Evolutionary conservation across 2,888 invertebrate species (phyloP), one percentile per base, ranked within the genome.

Genomic region (Carpatolechia fugitivella): DNA sequence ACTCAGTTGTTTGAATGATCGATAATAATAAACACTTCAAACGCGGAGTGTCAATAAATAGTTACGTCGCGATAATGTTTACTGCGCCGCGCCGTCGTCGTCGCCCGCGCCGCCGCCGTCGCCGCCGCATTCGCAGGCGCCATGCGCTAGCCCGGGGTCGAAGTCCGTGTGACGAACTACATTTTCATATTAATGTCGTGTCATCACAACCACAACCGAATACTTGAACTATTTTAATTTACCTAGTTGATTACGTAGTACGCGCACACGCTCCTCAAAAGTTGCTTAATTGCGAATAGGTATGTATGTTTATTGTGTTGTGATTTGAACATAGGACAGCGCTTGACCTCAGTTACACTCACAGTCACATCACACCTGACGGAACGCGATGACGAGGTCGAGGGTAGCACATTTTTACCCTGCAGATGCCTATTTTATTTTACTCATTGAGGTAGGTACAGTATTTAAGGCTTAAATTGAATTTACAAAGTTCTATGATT

Each of bases 101-200:
- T 18, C 38, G 38, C 38, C 8, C 10, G 41, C 41, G 46, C 46
- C 46, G 46, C 44, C 40, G 44, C 47, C 40, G 50, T 6, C 24
- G 24, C 24, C 24, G 24, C 24, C 24, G 24, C 24, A 24, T 3
- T 29, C 54, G 55, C 16, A 30, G 38, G 53, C 54, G 52, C 46
- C 48, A 30, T 31, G 53, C 54, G 52, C 46, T 41, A 14, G 29
- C 6, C 29, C n/a, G 53, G 54, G 59, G 47, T 49, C 55, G 52
- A 59, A 59, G 59, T 59, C 59, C 54, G 38, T 46, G 33, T 55
- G 35, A 47, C 47, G 44, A 44, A 47, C 47, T 40, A 44, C 53
- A 50, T 52, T 55, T 52, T 41, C 18, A 18, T 52, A 44, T 41
- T 52, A 31, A 30, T 52, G 41, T 52, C 52, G 30, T 30, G 46